These are phyloP conservation scores for Melanophora roralis DNA, from an alignment of 2,888 invertebrate genomes.

Conservation along the genomic window DNA sequence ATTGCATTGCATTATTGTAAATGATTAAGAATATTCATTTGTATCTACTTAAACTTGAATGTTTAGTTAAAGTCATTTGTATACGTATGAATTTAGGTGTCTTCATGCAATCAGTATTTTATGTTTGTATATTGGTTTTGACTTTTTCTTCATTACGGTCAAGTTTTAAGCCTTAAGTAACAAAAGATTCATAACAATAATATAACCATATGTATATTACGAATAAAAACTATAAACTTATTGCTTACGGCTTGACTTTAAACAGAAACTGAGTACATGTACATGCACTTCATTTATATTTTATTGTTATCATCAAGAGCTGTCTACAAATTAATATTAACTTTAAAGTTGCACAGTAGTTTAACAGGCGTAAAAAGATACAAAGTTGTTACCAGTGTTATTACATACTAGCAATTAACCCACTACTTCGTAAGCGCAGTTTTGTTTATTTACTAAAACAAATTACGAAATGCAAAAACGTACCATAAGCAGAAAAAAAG, in stretches of 20 bases:
- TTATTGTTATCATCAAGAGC: slow-evolving; percentile 16
- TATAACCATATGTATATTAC: background rate
- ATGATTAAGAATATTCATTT: slow-evolving; percentile 62
- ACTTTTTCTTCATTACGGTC: slow-evolving; percentile 27
- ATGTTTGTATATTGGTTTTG: background rate
- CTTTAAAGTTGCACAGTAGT: slow-evolving; percentile 27
- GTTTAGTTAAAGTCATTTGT: slow-evolving; percentile 11
- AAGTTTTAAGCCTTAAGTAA: slow-evolving; percentile 50
- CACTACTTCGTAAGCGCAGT: too few relatives aligned
- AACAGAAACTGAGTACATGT: slow-evolving; percentile 51
- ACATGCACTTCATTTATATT: slow-evolving; percentile 42
- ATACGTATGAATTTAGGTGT: slow-evolving; percentile 22
- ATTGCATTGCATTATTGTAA: slow-evolving; percentile 58
- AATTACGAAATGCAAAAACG: too few relatives aligned
- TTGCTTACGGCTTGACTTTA: slow-evolving; percentile 56
- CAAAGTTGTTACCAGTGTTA: too few relatives aligned
- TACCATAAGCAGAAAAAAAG: too few relatives aligned
- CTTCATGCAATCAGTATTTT: slow-evolving; percentile 48
- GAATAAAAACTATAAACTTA: slow-evolving; percentile 44
- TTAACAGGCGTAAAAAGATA: background rate
- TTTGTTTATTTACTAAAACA: too few relatives aligned
- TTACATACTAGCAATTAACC: too few relatives aligned
- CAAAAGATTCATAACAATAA: slow-evolving; percentile 38
- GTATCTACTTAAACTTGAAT: slow-evolving; percentile 52
- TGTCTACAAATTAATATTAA: slow-evolving; percentile 10